Base-by-base conservation (phyloP, 1,140 invertebrate species). In the Uloborus diversus region DNA sequence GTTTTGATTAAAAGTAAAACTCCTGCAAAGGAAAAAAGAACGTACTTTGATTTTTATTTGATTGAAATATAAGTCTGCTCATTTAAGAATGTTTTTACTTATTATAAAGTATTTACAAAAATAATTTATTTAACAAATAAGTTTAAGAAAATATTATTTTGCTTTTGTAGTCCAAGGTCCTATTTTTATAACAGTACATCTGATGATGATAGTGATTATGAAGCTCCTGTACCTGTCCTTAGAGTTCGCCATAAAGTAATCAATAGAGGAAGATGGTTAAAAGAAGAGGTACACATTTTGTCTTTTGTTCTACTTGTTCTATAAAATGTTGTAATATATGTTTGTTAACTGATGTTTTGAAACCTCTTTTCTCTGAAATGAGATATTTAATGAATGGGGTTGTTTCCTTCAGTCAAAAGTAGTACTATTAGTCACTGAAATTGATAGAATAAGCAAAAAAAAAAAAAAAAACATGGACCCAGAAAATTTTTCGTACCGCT, bases 191-290 rank as follows among this genome's bases (percentile, higher is more conserved):
- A 35, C 11, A 35, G 37, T 9, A 53, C 59, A n/a, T 30, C 33
- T 17, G 59, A 65, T 51, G 70, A 73, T 5, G 71, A 76, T 13
- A 64, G 59, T 64, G 59, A 64, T 35, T 32, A 35, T 33, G 30
- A 25, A 7, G 14, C 30, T 7, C n/a, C 27, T 13, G 23, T 56
- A 42, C 56, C 69, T 14, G 28, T 14, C 28, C 20, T 65, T 1
- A 57, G 71, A 53, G 59, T n/a, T 9, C 30, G 71, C 5, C 35
- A 56, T 17, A 92, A 92, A 87, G 86, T 87, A 82, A 91, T 93
- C 81, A 94, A 93, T 85, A 92, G 92, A 84, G 92, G 92, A 4
- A 86, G 92, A 82, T 94, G 93, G 93, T 92, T 91, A 82, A 93
- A 93, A 86, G 92, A 94, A 14, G 85, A 92, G 91, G 94, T 79